Percentiles rank a stretch among this genome's conserved stretches.
Conservation (phyloP, 2,797 vertebrate genomes). For the Acestrorhynchus altus region DNA sequence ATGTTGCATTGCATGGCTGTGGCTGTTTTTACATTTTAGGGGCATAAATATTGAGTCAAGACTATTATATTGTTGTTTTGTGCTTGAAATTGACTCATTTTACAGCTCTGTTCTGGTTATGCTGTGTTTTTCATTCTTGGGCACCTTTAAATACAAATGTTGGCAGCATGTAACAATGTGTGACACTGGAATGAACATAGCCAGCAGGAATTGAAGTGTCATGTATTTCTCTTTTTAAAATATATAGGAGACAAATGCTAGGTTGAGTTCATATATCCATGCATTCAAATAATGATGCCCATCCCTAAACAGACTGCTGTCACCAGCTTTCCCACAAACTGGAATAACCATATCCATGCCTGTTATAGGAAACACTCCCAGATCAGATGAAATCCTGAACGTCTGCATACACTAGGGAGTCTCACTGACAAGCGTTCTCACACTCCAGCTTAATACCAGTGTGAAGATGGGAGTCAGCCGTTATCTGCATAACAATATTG, state of each 20-base stretch:
- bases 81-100: too few species aligned
- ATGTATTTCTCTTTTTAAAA: too few species aligned
- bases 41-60: too few species aligned
- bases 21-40: too few species aligned
- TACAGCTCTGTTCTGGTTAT: too few species aligned
- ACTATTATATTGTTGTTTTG: too few species aligned
- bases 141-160: too few species aligned
- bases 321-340: conserved; percentile 18
- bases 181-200: too few species aligned
- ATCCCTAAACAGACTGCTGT: conserved; percentile 28
- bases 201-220: too few species aligned
- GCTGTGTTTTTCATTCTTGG: too few species aligned
- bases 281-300: neutral
- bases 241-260: neutral
- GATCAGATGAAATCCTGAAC: conserved; percentile 50
- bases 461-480: conserved; percentile 30
- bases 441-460: conserved; percentile 40
- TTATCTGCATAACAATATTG: conserved; percentile 58
- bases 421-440: conserved; percentile 41
- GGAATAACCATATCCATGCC: conserved; percentile 11
- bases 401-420: conserved; percentile 40
- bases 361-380: conserved; percentile 33
- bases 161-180: too few species aligned
- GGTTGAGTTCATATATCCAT: neutral
- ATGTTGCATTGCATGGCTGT: too few species aligned